These are phyloP conservation scores for Poicephalus gulielmi DNA, from an alignment of 2,113 vertebrate genomes.

Conservation along the genomic window DNA sequence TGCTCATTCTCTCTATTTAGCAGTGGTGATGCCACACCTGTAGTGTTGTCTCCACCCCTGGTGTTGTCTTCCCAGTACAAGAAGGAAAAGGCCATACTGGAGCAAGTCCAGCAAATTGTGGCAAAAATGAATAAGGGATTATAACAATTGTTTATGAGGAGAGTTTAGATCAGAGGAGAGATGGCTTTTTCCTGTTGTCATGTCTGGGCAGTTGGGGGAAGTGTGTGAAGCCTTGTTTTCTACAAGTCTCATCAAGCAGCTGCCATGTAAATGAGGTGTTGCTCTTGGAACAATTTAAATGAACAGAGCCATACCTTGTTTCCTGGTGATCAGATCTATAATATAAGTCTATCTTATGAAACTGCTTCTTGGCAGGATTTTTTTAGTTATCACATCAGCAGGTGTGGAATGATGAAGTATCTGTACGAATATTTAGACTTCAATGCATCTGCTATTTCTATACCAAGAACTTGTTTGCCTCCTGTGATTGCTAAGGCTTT, in stretches of 20 bases:
- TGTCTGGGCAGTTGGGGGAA: not conserved
- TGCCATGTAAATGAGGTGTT: not conserved
- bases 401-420: not conserved
- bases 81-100: not conserved
- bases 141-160: not conserved
- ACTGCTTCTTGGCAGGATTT: not conserved
- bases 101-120: not conserved
- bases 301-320: not conserved
- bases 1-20: not conserved
- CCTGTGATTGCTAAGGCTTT: not conserved
- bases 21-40: not conserved
- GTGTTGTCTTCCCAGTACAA: not conserved
- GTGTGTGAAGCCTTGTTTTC: not conserved
- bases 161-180: not conserved
- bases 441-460: not conserved
- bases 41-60: not conserved
- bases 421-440: not conserved
- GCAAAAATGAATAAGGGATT: not conserved
- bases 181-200: not conserved
- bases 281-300: not conserved
- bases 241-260: not conserved
- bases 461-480: not conserved
- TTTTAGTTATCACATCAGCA: not conserved
- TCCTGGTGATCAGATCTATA: not conserved
- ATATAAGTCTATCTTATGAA: not conserved